Conservation (phyloP, 2,797 vertebrate genomes). For the Syngnathus acus region DNA sequence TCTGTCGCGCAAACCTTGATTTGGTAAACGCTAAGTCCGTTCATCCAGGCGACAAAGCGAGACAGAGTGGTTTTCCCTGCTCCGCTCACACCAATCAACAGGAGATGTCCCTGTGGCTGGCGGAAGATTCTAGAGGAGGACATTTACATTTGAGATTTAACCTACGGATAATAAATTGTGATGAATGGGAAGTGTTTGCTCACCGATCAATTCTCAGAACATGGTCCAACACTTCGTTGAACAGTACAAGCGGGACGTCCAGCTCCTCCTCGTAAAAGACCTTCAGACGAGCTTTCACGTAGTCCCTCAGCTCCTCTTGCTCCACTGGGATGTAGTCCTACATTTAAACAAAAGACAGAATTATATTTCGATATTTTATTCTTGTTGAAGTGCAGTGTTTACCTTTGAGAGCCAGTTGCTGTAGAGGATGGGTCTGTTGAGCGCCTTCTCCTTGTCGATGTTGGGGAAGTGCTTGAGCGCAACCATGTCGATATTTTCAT, state of each 20-base stretch:
- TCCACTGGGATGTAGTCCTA: constrained; percentile 98
- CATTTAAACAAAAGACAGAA: constrained; percentile 13
- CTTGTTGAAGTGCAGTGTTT: not conserved
- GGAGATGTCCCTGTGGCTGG: constrained; percentile 94
- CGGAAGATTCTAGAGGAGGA: constrained; percentile 87
- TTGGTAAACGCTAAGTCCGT: constrained; percentile 95
- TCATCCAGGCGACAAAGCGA: constrained; percentile 99
- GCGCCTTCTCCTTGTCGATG: constrained; percentile 89
- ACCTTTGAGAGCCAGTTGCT: constrained; percentile 99
- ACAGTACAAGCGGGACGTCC: constrained; percentile 94
- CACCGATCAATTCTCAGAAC: constrained; percentile 95
- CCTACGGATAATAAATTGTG: not conserved
- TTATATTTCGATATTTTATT: not conserved
- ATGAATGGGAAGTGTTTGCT: constrained; percentile 1
- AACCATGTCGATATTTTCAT: constrained; percentile 94
- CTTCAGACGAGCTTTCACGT: constrained; percentile 96
- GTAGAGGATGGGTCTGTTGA: constrained; percentile 93
- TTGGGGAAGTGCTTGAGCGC: constrained; percentile 98
- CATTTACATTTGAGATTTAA: not conserved
- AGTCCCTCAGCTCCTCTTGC: constrained; percentile 95
- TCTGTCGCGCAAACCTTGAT: constrained; percentile 79
- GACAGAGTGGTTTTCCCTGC: constrained; percentile 97
- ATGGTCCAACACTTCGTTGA: constrained; percentile 96
- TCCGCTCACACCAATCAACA: constrained; percentile 96
- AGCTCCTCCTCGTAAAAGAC: constrained; percentile 98